These are phyloP conservation scores for Hucho hucho DNA, from an alignment of 2,113 vertebrate species.

Conservation along the genomic window DNA sequence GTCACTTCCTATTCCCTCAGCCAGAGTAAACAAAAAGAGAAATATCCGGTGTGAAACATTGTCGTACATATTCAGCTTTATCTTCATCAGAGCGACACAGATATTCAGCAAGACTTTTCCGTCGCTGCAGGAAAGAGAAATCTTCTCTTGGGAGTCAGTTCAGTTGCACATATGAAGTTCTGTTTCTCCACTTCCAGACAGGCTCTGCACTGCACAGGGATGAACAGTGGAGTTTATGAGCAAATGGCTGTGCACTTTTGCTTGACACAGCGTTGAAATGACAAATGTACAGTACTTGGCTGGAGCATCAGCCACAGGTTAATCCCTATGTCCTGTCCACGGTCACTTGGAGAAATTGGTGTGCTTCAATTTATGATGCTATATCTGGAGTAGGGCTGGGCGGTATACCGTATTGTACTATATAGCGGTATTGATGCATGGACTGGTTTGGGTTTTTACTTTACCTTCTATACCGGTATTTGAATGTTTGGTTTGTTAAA, in stretches of 20 bases:
- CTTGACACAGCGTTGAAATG: conserved; percentile 27
- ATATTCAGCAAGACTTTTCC: not conserved
- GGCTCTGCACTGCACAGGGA: not conserved
- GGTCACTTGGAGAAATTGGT: conserved; percentile 5
- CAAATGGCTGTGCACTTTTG: conserved; percentile 8
- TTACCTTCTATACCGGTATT: too few relatives aligned
- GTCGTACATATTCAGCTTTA: not conserved
- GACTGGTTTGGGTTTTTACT: too few relatives aligned
- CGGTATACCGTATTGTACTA: too few relatives aligned
- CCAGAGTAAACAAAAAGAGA: too few relatives aligned
- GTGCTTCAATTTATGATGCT: not conserved
- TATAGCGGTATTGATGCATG: too few relatives aligned
- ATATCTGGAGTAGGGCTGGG: not conserved
- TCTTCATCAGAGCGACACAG: not conserved
- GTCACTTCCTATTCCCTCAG: too few relatives aligned
- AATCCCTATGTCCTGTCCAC: conserved; percentile 30
- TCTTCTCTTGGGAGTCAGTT: not conserved
- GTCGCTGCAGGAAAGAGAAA: too few relatives aligned
- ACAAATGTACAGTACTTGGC: conserved; percentile 31
- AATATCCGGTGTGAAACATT: too few relatives aligned
- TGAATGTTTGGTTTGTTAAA: too few relatives aligned
- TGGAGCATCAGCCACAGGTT: conserved; percentile 27
- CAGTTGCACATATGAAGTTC: not conserved
- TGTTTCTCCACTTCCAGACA: conserved; percentile 11
- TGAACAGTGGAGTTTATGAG: not conserved